These are phyloP conservation scores for Melanerpes aurifrons DNA, from an alignment of 2,113 vertebrate genomes.

Conservation along the genomic window DNA sequence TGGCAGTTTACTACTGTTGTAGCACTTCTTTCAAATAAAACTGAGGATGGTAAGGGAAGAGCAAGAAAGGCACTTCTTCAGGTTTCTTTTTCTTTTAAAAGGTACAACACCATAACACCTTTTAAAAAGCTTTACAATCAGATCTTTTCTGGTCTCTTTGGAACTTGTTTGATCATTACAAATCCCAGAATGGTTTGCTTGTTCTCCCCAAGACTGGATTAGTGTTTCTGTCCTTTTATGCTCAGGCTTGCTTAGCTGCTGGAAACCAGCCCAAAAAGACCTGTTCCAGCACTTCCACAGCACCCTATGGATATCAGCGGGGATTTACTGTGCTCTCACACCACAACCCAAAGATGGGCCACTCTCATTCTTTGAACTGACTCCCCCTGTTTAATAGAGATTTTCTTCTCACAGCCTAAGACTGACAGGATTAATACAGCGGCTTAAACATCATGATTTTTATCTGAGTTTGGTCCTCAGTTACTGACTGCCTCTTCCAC, in stretches of 20 bases:
- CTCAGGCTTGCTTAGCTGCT: not conserved
- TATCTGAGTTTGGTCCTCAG: not conserved
- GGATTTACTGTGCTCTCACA: not conserved
- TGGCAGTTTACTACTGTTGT: not conserved
- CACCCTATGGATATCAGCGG: not conserved
- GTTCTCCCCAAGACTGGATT: not conserved
- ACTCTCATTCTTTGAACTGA: not conserved
- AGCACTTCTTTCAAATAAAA: not conserved
- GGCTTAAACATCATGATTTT: not conserved
- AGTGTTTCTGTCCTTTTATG: not conserved
- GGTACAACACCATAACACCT: not conserved
- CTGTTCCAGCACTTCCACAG: not conserved
- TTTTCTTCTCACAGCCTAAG: not conserved
- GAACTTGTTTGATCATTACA: not conserved
- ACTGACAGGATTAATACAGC: conserved; percentile 19
- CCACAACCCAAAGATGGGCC: not conserved
- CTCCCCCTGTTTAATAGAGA: not conserved
- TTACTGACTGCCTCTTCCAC: not conserved
- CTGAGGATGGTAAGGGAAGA: not conserved
- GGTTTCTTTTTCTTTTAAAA: not conserved
- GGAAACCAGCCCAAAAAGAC: not conserved
- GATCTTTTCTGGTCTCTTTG: not conserved
- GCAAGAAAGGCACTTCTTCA: not conserved
- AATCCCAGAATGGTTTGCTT: rapidly evolving
- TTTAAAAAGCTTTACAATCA: not conserved